These are phyloP conservation scores for Bombyx mandarina DNA, from an alignment of 1,140 invertebrate genomes.

Conservation along the genomic window DNA sequence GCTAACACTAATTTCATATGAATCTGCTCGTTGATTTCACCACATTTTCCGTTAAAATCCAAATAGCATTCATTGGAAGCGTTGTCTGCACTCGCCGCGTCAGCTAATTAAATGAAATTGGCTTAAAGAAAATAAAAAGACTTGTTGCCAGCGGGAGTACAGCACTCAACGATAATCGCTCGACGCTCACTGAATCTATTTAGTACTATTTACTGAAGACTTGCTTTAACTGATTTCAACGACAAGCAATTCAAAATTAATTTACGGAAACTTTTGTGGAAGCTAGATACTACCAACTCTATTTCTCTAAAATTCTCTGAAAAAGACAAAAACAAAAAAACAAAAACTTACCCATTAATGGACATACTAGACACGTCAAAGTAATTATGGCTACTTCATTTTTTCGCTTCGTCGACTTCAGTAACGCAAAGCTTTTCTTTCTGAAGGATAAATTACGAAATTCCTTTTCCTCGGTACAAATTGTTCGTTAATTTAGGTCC, in stretches of 20 bases:
- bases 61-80: no score
- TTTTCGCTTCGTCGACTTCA: slow-evolving; percentile 11
- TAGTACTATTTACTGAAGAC: neutral
- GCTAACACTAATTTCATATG: no score
- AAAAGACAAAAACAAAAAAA: neutral
- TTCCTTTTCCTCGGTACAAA: slow-evolving; percentile 17
- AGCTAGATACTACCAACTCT: neutral
- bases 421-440: slow-evolving; percentile 11
- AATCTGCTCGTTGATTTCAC: no score
- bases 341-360: slow-evolving; percentile 5
- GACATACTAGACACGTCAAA: slow-evolving; percentile 5
- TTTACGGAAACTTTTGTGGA: neutral
- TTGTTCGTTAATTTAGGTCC: slow-evolving; percentile 21
- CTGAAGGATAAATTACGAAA: slow-evolving; percentile 16
- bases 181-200: slow-evolving; percentile 1
- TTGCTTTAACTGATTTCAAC: neutral
- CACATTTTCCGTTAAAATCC: no score
- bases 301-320: slow-evolving; percentile 1
- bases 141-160: neutral
- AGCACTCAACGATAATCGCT: neutral
- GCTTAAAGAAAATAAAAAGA: no score
- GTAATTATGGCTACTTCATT: slow-evolving; percentile 15
- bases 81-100: no score
- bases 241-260: slow-evolving; percentile 1
- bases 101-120: neutral